Evolutionary conservation across 2,113 vertebrate species (phyloP).

Genomic region (Lonchura striata): DNA sequence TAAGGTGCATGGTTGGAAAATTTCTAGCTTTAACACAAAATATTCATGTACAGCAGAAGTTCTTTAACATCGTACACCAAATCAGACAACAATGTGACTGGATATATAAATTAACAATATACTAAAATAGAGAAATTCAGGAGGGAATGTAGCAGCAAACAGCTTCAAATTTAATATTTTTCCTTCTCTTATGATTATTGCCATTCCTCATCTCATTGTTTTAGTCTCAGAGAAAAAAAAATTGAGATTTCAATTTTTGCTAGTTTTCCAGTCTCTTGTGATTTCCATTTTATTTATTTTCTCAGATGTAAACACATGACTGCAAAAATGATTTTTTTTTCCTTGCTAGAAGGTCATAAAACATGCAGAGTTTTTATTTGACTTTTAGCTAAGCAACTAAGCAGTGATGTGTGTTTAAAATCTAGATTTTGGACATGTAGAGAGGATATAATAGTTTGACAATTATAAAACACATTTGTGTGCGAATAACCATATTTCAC

Average conservation of each 20-base stretch:
- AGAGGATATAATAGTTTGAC: neutral
- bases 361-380: neutral
- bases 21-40: neutral
- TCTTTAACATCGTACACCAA: neutral
- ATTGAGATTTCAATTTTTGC: neutral
- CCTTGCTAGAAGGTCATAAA: neutral
- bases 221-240: neutral
- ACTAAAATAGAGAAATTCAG: neutral
- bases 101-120: neutral
- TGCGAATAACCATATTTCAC: neutral
- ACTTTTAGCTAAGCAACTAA: neutral
- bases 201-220: neutral
- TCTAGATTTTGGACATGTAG: neutral
- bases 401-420: neutral
- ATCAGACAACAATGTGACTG: slow-evolving; percentile 16
- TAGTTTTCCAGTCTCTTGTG: neutral
- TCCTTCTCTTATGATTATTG: neutral
- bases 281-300: neutral
- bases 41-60: neutral
- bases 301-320: neutral
- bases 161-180: slow-evolving; percentile 10
- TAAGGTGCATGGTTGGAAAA: neutral
- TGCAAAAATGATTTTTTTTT: accelerated
- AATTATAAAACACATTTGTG: neutral
- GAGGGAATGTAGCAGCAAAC: neutral